phyloP scores from a whole-genome alignment of 2,797 vertebrate species.

The Acipenser ruthenus region DNA sequence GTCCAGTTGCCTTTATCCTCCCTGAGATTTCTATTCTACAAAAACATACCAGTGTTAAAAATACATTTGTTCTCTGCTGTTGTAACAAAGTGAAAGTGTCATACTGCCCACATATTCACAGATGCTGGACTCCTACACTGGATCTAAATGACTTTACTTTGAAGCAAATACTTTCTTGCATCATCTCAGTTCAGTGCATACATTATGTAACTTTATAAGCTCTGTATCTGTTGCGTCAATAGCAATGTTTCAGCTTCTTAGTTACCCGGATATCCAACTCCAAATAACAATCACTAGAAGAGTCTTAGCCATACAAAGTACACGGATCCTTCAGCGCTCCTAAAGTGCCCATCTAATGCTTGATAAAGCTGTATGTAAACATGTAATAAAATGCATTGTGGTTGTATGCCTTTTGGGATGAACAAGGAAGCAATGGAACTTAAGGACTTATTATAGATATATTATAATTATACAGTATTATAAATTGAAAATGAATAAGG shows the following conservation, averaged over 20 bases:
- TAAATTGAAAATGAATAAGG: background rate
- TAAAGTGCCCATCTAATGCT: constrained; percentile 33
- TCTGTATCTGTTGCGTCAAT: constrained; percentile 35
- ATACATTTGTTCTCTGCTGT: too few species aligned
- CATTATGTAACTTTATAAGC: constrained; percentile 35
- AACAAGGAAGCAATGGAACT: background rate
- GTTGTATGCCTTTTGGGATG: constrained; percentile 28
- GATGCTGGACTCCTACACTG: too few species aligned
- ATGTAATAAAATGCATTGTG: constrained; percentile 33
- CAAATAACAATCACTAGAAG: too few species aligned
- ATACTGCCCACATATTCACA: too few species aligned
- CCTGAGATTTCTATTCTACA: too few species aligned
- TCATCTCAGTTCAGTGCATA: constrained; percentile 41
- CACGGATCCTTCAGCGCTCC: constrained; percentile 26
- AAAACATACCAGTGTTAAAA: too few species aligned
- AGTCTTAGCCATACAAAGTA: too few species aligned
- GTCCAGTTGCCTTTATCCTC: too few species aligned
- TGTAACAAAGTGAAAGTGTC: too few species aligned
- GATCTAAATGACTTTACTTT: too few species aligned
- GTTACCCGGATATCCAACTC: too few species aligned
- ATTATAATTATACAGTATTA: background rate
- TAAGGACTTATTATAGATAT: background rate
- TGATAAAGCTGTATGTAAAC: constrained; percentile 43
- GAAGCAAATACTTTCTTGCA: too few species aligned
- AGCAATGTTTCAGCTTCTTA: constrained; percentile 16